Percentiles rank a stretch among this genome's conserved stretches.
These are phyloP conservation scores for Corythornis madagascariensis DNA, from an alignment of 2,113 vertebrate species.

Conservation along the genomic window DNA sequence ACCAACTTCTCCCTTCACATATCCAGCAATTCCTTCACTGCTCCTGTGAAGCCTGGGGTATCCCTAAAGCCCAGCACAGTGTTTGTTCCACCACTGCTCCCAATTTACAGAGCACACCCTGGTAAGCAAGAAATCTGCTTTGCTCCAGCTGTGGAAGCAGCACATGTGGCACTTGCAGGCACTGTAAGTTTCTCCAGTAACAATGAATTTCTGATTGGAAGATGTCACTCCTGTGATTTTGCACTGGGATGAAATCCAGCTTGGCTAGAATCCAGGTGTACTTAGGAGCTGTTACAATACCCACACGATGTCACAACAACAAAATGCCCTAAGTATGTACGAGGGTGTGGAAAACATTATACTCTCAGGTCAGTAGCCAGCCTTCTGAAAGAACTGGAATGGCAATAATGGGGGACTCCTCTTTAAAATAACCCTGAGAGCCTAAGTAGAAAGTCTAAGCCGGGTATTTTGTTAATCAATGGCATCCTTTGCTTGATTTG, in stretches of 20 bases:
- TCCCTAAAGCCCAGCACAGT: fast-evolving
- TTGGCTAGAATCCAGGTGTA: not conserved
- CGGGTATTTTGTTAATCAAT: not conserved
- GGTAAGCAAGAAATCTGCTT: not conserved
- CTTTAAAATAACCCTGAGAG: not conserved
- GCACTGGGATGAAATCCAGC: not conserved
- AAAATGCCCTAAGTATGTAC: not conserved
- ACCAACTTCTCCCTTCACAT: not conserved
- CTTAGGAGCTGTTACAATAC: not conserved
- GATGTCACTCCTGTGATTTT: not conserved
- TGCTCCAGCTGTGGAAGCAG: not conserved
- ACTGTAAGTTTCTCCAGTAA: not conserved
- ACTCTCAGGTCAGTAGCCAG: not conserved
- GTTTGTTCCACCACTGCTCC: not conserved
- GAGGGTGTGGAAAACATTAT: not conserved
- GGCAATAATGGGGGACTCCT: not conserved
- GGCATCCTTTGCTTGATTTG: not conserved
- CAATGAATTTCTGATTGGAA: not conserved
- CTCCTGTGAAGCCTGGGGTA: fast-evolving
- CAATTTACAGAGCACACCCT: not conserved
- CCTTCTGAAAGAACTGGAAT: not conserved
- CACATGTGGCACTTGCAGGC: not conserved
- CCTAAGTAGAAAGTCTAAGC: not conserved
- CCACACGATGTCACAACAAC: not conserved
- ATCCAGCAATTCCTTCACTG: not conserved